Percentiles rank a stretch among this genome's conserved stretches.
These are phyloP conservation scores for Trissolcus brochymenae DNA, from an alignment of 2,888 invertebrate genomes.

Conservation along the genomic window DNA sequence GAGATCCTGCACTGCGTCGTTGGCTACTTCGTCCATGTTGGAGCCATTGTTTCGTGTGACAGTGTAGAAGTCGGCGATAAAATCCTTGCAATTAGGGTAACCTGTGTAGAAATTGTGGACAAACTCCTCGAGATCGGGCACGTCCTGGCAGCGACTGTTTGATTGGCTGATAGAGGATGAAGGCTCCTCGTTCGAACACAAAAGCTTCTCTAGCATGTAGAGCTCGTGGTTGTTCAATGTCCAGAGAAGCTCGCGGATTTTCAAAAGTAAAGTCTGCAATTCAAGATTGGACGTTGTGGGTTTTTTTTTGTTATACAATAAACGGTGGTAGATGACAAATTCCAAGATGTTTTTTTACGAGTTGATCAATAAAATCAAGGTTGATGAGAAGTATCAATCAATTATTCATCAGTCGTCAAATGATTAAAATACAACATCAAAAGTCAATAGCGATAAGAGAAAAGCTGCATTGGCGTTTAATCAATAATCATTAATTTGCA, in stretches of 20 bases:
- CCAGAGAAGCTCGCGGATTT: constrained; percentile 94
- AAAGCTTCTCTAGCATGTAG: constrained; percentile 88
- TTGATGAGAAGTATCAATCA: constrained; percentile 3
- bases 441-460: not conserved
- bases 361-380: not conserved
- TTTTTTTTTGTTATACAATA: not conserved
- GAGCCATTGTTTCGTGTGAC: constrained; percentile 72
- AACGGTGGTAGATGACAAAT: not conserved
- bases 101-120: constrained; percentile 84
- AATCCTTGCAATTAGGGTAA: constrained; percentile 82
- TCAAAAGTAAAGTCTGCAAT: constrained; percentile 85
- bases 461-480: too few relatives aligned
- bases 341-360: not conserved
- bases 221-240: constrained; percentile 91
- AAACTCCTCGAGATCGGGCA: constrained; percentile 82
- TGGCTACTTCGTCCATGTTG: constrained; percentile 74
- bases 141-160: constrained; percentile 65
- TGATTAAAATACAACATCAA: constrained; percentile 2
- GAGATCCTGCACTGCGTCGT: constrained; percentile 70
- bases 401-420: not conserved
- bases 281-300: not conserved
- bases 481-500: too few relatives aligned
- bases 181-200: constrained; percentile 92
- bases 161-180: constrained; percentile 63
- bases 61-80: constrained; percentile 78